These are phyloP conservation scores for Lasioglossum figueresi DNA, from an alignment of 2,888 invertebrate species.

Conservation along the genomic window DNA sequence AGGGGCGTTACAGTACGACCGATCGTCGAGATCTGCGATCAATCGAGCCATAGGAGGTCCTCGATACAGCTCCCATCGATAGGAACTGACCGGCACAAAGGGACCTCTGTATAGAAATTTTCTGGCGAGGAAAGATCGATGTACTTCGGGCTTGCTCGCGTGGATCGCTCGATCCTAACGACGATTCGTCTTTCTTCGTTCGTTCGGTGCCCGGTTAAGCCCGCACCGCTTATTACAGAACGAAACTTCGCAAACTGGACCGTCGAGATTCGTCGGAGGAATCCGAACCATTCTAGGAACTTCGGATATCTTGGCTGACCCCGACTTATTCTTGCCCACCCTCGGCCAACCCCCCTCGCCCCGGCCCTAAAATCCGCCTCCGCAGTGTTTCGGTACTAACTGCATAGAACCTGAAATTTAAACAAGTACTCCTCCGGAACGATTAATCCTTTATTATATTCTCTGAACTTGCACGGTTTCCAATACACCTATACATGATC, in stretches of 20 bases:
- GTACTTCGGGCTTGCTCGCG: not conserved
- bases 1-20: slow-evolving; percentile 48
- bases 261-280: slow-evolving; percentile 12
- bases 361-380: slow-evolving; percentile 2
- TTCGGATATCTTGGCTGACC: slow-evolving; percentile 13
- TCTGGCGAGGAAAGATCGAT: slow-evolving; percentile 35
- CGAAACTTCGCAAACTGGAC: slow-evolving; percentile 5
- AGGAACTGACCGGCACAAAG: slow-evolving; percentile 27
- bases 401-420: not conserved
- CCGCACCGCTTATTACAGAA: not conserved
- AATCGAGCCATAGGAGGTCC: slow-evolving; percentile 33
- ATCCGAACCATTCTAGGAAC: not conserved
- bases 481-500: no score
- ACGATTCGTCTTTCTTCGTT: not conserved
- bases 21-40: slow-evolving; percentile 51
- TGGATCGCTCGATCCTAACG: not conserved
- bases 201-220: not conserved
- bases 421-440: not conserved
- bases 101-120: slow-evolving; percentile 33
- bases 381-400: not conserved
- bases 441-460: no score
- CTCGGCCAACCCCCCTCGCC: not conserved
- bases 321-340: not conserved
- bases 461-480: no score
- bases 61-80: slow-evolving; percentile 8